These are phyloP conservation scores for Melanotaenia trifasciata DNA, from an alignment of 2,797 vertebrate species.

Conservation along the genomic window DNA sequence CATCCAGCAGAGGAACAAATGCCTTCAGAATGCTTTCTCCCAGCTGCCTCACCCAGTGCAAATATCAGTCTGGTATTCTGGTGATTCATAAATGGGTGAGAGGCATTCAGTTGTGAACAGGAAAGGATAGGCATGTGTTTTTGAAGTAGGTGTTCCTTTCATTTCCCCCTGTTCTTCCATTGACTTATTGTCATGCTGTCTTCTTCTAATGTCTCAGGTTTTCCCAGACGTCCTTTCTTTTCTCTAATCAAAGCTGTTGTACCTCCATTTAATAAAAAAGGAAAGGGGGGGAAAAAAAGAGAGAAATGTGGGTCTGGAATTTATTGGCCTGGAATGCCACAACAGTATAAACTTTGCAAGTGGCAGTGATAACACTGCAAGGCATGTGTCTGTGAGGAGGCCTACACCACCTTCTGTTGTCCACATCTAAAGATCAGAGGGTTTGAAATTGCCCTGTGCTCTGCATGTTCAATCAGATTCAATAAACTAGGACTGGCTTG, in stretches of 20 bases:
- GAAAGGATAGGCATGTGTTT: slow-evolving; percentile 39
- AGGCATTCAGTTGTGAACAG: slow-evolving; percentile 50
- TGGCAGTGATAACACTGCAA: slow-evolving; percentile 67
- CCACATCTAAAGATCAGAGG: slow-evolving; percentile 71
- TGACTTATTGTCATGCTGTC: slow-evolving; percentile 15
- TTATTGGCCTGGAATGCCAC: slow-evolving; percentile 72
- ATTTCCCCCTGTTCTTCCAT: slow-evolving; percentile 3
- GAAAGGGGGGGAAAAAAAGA: background rate
- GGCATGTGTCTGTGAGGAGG: slow-evolving; percentile 69
- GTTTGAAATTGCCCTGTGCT: slow-evolving; percentile 51
- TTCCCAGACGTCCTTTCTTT: background rate
- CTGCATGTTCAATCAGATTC: slow-evolving; percentile 62
- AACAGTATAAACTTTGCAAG: slow-evolving; percentile 65
- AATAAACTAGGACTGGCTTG: slow-evolving; percentile 46
- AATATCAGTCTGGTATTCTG: slow-evolving; percentile 62
- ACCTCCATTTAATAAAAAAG: slow-evolving; percentile 9
- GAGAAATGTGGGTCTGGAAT: slow-evolving; percentile 63
- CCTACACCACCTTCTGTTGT: slow-evolving; percentile 52
- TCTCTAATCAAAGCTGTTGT: slow-evolving; percentile 1
- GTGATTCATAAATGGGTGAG: slow-evolving; percentile 67
- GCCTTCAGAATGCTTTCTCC: slow-evolving; percentile 30
- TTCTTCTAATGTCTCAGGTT: slow-evolving; percentile 31
- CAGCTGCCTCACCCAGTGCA: slow-evolving; percentile 67
- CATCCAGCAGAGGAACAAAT: slow-evolving; percentile 45
- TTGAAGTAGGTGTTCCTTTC: slow-evolving; percentile 48